A percentile compares a stretch with the other conserved stretches of the same genome.
phyloP scores from a whole-genome alignment of 2,888 invertebrate species.

The Linnaemya vulpina region DNA sequence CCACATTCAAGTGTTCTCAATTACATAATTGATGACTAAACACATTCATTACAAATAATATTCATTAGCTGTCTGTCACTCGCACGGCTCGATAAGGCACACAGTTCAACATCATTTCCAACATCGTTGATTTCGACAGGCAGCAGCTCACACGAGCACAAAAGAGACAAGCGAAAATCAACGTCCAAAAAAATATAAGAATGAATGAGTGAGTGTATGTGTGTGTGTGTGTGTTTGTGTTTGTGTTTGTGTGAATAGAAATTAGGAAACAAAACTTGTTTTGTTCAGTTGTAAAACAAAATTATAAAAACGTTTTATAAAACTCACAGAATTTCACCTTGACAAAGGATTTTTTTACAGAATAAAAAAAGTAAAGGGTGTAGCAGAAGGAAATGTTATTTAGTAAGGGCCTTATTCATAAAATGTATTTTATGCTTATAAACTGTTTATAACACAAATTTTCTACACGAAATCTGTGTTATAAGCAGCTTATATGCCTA shows the following conservation, averaged over 20 bases:
- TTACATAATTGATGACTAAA: conserved; percentile 69
- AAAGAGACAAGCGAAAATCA: conserved; percentile 6
- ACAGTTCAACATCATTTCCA: conserved; percentile 39
- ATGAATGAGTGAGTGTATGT: not conserved
- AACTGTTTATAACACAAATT: too few species aligned
- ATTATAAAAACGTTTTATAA: conserved; percentile 11
- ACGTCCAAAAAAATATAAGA: not conserved
- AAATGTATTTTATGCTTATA: too few species aligned
- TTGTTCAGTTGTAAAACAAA: not conserved
- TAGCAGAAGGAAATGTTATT: conserved; percentile 8
- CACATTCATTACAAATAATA: conserved; percentile 58
- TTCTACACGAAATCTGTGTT: too few species aligned
- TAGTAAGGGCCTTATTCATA: too few species aligned
- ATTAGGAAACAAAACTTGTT: not conserved
- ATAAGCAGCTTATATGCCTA: too few species aligned
- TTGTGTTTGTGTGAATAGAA: too few species aligned
- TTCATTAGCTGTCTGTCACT: conserved; percentile 70
- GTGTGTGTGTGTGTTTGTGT: not conserved
- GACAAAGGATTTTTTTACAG: not conserved
- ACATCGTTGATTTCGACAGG: conserved; percentile 47
- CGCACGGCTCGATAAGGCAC: conserved; percentile 36
- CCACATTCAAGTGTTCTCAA: conserved; percentile 2
- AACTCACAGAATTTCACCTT: not conserved
- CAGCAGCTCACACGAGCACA: not conserved
- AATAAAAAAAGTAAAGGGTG: not conserved